These are phyloP conservation scores for Drosophila pseudotalamancana DNA, from an alignment of 2,888 invertebrate species.

Conservation along the genomic window DNA sequence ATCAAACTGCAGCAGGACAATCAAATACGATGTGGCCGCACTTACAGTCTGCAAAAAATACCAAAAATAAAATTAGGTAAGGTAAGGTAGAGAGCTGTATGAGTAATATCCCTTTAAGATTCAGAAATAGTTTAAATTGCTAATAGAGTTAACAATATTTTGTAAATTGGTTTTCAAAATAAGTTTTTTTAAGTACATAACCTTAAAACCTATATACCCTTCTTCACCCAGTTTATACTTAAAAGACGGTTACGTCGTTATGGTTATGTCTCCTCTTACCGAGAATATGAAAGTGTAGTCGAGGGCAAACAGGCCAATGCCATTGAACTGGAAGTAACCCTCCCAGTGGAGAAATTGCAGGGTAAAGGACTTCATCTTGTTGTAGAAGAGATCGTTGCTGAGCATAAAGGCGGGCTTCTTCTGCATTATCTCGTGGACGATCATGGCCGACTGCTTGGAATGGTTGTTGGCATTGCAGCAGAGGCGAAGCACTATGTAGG, in stretches of 20 bases:
- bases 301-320: conserved; percentile 82
- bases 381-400: conserved; percentile 83
- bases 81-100: too few relatives aligned
- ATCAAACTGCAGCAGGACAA: conserved; percentile 84
- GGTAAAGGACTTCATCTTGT: conserved; percentile 84
- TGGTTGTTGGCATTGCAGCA: conserved; percentile 82
- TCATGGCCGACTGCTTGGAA: conserved; percentile 83
- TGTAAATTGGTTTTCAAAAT: too few relatives aligned
- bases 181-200: too few relatives aligned
- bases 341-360: conserved; percentile 84
- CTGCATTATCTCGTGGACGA: conserved; percentile 84
- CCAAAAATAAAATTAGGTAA: too few relatives aligned
- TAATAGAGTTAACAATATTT: too few relatives aligned
- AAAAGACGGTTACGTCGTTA: too few relatives aligned
- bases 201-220: too few relatives aligned
- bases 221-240: too few relatives aligned
- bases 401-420: conserved; percentile 84
- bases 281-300: conserved; percentile 85
- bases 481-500: conserved; percentile 80
- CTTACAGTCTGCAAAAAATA: conserved; percentile 80
- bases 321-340: conserved; percentile 83
- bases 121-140: too few relatives aligned
- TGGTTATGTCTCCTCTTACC: too few relatives aligned
- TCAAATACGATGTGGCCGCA: conserved; percentile 84
- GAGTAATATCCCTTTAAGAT: too few relatives aligned